Base-by-base conservation (phyloP, 2,113 vertebrate species). In the Labrus mixtus region DNA sequence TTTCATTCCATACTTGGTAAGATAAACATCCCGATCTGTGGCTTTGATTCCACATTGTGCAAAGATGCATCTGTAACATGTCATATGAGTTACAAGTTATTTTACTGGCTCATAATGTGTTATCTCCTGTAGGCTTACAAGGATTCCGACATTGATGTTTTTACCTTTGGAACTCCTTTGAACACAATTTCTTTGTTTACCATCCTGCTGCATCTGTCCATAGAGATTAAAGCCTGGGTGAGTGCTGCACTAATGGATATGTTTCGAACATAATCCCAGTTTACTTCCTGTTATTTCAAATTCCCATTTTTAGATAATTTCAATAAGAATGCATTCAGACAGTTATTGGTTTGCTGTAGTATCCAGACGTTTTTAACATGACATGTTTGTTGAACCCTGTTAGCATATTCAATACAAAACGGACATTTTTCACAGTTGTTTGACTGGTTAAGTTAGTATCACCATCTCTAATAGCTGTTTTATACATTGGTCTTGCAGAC, bases 181-280 rank as follows among this genome's bases (percentile, higher is more conserved):
- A 99, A 98, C 83, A 98, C 97, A 2, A 41, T 94, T 75, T 93
- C 96, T 54, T 94, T 99, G 20, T 93, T 95, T 84, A 97, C 96
- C 74, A 97, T 99, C 83, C 93, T 98, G 23, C 82, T 97, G 79
- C 96, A 99, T 84, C 95, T 98, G 72, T 96, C 96, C 37, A 96
- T 99, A 83, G 98, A 98, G 93, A 97, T 97, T 89, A 97, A 95
- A 83, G 95, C 95, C 1, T 99, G 97, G 97, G 98, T 99, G 94
- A 57, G 96, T 91, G 22, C 76, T 76, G 33, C 61, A 48, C 46
- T 41, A 61, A 72, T 56, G n/a, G 37, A 74, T 39, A 33, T 76
- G 12, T 60, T 56, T 73, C 39, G 39, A 17, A 23, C 60, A 66
- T 15, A 19, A 73, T 69, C 58, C 45, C 8, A 0, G 2, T 57